phyloP scores from a whole-genome alignment of 2,113 vertebrate species.

The Macquaria ambigua region DNA sequence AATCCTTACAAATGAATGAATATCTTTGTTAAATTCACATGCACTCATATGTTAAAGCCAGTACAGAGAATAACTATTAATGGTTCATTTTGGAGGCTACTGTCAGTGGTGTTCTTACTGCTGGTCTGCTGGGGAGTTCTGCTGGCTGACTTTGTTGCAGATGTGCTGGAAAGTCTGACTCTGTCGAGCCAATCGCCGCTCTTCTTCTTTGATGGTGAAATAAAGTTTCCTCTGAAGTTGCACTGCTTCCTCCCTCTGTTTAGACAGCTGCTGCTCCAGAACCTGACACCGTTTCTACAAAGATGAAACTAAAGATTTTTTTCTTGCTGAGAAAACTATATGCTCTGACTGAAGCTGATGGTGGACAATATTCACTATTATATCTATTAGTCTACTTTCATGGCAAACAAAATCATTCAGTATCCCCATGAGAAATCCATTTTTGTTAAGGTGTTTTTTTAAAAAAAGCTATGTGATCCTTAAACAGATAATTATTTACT shows the following conservation, averaged over 20 bases:
- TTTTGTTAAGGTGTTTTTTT: not conserved
- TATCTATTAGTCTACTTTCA: not conserved
- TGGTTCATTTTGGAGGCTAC: too few relatives aligned
- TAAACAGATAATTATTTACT: not conserved
- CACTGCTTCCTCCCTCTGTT: constrained; percentile 82
- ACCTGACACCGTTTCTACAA: constrained; percentile 77
- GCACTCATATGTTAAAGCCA: not conserved
- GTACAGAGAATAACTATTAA: not conserved
- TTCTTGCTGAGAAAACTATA: not conserved
- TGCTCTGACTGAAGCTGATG: not conserved
- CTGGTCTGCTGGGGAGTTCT: constrained; percentile 81
- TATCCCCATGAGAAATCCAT: not conserved
- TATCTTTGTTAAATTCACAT: too few relatives aligned
- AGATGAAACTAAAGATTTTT: not conserved
- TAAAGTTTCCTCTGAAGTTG: constrained; percentile 86
- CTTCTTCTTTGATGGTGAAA: constrained; percentile 83
- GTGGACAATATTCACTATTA: not conserved
- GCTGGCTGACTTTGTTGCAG: constrained; percentile 77
- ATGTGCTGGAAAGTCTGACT: constrained; percentile 85
- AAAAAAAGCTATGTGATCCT: not conserved
- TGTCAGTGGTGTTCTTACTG: constrained; percentile 79
- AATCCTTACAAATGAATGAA: not conserved
- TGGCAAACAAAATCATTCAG: not conserved
- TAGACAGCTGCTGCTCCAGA: constrained; percentile 83
- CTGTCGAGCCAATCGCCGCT: constrained; percentile 78